Conservation (phyloP, 2,113 vertebrate genomes). For the Cololabis saira region DNA sequence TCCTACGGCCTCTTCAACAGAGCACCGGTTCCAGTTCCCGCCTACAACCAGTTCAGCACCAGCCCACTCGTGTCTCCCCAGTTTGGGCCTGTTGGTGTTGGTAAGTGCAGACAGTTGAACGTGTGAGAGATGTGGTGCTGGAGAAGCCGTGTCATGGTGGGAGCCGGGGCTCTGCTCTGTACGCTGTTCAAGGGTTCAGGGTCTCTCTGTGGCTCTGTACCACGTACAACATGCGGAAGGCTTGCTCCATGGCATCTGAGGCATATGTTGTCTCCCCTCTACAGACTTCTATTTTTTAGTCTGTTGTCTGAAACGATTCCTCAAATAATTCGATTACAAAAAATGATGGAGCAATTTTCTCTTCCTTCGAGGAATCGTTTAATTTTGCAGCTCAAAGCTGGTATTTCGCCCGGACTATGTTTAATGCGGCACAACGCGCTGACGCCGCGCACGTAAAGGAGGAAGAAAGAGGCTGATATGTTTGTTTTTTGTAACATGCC, state of each 20-base stretch:
- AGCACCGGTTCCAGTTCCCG: slow-evolving; percentile 83
- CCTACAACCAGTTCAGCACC: slow-evolving; percentile 91
- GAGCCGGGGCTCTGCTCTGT: not conserved
- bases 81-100: slow-evolving; percentile 89
- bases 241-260: not conserved
- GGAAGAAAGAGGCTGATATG: too few relatives aligned
- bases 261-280: not conserved
- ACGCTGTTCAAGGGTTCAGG: slow-evolving; percentile 56
- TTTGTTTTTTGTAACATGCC: too few relatives aligned
- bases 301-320: too few relatives aligned
- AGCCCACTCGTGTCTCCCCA: slow-evolving; percentile 89
- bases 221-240: slow-evolving; percentile 45
- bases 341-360: too few relatives aligned
- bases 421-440: too few relatives aligned
- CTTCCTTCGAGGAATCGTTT: too few relatives aligned
- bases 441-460: too few relatives aligned
- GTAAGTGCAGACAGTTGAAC: slow-evolving; percentile 72
- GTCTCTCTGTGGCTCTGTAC: slow-evolving; percentile 22
- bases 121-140: not conserved
- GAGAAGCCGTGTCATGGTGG: too few relatives aligned
- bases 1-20: slow-evolving; percentile 93
- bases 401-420: too few relatives aligned
- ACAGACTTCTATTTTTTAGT: too few relatives aligned
- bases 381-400: too few relatives aligned
- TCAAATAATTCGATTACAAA: too few relatives aligned